Base-by-base conservation (phyloP, 2,888 invertebrate genomes). In the Smittia sp. region DNA sequence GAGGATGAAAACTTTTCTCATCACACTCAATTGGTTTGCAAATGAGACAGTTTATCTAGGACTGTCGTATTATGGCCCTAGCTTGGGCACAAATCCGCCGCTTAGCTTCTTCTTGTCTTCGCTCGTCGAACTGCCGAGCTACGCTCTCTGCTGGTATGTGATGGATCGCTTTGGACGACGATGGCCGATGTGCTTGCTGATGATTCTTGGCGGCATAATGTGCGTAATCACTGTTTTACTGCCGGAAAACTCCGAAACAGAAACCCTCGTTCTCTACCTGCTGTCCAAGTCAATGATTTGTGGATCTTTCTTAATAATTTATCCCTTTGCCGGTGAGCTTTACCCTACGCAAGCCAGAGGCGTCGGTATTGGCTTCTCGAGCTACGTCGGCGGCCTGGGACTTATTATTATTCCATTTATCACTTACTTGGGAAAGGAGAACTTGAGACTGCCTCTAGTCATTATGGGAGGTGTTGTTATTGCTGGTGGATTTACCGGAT, bases 11-110 rank as follows among this genome's bases (percentile, higher is more conserved):
- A 95, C 95, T 0, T 87, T 88, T 76, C 83, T 94, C 72, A 93
- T 94, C 73, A 94, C 94, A 0, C 81, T 94, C 22, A 94, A 93
- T 80, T 94, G 94, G 94, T 94, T 96, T 80, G 94, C 94, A 67
- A 95, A 93, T 77, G 93, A 94, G 79, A 94, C 92, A 81, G 95
- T 95, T 1, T 96, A 96, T 79, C 91, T 96, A 18, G 96, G 96
- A 0, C 84, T 96, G 46, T 94, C 94, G 77, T 94, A 95, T 79
- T 96, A 96, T 78, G 94, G 94, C 0, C 94, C 95, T 9, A 90
- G 93, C 0, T 85, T 96, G 72, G 95, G 95, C 9, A 91, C 86
- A 78, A 92, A 94, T 80, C 91, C 94, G 78, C 94, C 95, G 81
- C 85, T 95, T 78, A 94, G 94, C 78, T 96, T 96, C 80, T 88